Evolutionary conservation across 2,888 invertebrate genomes (phyloP).

Genomic region (Melinaea menophilus): DNA sequence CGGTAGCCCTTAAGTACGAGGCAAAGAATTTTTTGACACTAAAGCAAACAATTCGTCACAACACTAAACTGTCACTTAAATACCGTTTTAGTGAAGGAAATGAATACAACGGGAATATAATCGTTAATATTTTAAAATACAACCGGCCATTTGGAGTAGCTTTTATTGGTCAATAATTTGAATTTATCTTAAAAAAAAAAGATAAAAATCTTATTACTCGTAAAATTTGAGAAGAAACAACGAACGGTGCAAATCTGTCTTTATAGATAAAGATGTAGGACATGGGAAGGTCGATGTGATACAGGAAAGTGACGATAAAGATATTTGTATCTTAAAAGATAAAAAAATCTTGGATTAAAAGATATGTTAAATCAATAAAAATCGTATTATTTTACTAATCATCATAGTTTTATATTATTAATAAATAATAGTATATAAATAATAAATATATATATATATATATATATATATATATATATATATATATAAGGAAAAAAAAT

Average conservation of each 20-base stretch:
- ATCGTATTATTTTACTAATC: too few species aligned
- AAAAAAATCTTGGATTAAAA: too few species aligned
- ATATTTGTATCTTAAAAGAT: background rate
- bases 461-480: too few species aligned
- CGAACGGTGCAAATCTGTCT: constrained; percentile 17
- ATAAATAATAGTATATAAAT: too few species aligned
- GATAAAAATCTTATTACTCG: constrained; percentile 25
- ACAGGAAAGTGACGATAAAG: background rate
- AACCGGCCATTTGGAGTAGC: constrained; percentile 15
- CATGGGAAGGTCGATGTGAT: constrained; percentile 10
- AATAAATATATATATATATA: too few species aligned
- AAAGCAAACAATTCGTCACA: constrained; percentile 30
- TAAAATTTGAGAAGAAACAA: constrained; percentile 23
- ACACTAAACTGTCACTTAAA: constrained; percentile 22
- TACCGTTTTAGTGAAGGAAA: constrained; percentile 32
- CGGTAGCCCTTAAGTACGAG: constrained; percentile 31
- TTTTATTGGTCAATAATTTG: constrained; percentile 20
- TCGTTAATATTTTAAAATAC: constrained; percentile 20
- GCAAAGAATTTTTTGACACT: constrained; percentile 31
- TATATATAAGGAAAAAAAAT: too few species aligned
- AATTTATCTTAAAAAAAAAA: constrained; percentile 13
- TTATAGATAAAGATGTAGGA: constrained; percentile 15
- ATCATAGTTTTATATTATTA: too few species aligned
- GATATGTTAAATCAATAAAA: too few species aligned
- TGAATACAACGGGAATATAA: constrained; percentile 19